Evolutionary conservation across 2,113 vertebrate species (phyloP).

Genomic region (Eudyptes chrysolophus): DNA sequence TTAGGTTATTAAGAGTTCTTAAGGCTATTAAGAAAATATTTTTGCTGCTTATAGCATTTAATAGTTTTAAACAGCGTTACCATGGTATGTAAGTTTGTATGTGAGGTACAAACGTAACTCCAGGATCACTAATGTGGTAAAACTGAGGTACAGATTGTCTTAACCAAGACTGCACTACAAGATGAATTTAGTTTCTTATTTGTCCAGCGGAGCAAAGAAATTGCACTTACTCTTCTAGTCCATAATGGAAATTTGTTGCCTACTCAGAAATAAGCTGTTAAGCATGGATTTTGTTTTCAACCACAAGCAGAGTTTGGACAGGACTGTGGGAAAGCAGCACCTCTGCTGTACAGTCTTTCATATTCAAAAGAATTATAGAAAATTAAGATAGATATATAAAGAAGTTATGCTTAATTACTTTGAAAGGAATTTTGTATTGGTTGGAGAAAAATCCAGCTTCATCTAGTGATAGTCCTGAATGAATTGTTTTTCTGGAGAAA

Average conservation of each 20-base stretch:
- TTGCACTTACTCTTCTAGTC: neutral
- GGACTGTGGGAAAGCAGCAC: neutral
- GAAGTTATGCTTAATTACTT: neutral
- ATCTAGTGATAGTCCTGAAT: neutral
- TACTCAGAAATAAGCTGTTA: neutral
- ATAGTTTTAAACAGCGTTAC: neutral
- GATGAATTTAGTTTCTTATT: neutral
- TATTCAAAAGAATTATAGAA: neutral
- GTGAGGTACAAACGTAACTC: neutral
- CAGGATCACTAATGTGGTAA: neutral
- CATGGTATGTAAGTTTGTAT: rapidly evolving
- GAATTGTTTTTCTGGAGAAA: neutral
- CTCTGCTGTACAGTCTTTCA: neutral
- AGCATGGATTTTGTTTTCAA: neutral
- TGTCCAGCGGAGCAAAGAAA: neutral
- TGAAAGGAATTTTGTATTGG: neutral
- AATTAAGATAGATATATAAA: neutral
- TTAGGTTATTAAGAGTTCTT: neutral
- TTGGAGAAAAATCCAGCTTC: neutral
- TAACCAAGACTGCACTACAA: neutral
- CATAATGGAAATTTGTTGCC: neutral
- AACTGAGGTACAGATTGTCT: neutral
- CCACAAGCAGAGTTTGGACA: neutral
- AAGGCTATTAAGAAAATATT: neutral
- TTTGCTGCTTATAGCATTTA: neutral